Conservation (phyloP, 2,113 vertebrate species). For the Sinosuthora webbiana region DNA sequence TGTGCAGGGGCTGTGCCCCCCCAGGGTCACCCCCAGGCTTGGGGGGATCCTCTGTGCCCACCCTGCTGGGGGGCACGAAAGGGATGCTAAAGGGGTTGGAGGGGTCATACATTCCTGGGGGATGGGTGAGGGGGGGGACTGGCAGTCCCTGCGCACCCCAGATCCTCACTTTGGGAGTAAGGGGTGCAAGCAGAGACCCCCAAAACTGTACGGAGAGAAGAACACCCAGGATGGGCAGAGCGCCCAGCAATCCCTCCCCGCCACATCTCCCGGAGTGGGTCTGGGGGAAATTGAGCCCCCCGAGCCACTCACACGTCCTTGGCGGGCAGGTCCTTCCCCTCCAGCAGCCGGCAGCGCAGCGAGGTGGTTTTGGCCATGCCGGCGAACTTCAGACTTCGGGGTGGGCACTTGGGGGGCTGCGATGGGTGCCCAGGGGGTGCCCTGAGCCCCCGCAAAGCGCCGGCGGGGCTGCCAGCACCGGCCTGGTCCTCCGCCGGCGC, state of each 20-base stretch:
- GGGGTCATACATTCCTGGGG: background rate
- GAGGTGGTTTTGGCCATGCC: slow-evolving; percentile 83
- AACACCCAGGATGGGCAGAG: background rate
- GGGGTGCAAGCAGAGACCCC: background rate
- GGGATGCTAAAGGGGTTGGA: background rate
- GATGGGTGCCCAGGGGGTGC: background rate
- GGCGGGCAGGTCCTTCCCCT: slow-evolving; percentile 87
- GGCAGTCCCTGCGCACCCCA: background rate
- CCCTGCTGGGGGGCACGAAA: background rate
- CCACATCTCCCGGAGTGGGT: background rate
- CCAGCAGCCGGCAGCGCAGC: slow-evolving; percentile 87
- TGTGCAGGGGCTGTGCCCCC: background rate
- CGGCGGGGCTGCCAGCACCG: background rate
- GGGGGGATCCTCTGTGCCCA: background rate
- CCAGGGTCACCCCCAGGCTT: background rate
- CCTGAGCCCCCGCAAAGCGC: background rate
- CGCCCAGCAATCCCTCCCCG: background rate
- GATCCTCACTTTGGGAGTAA: background rate
- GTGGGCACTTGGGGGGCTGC: background rate
- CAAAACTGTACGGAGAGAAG: background rate
- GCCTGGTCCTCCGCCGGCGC: background rate
- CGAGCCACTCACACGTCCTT: slow-evolving; percentile 86
- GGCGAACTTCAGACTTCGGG: background rate
- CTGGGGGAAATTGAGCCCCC: background rate
- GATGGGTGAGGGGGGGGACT: background rate